Percentiles rank a stretch among this genome's conserved stretches.
These are phyloP conservation scores for Tachuris rubrigastra DNA, from an alignment of 2,113 vertebrate species.

Conservation along the genomic window DNA sequence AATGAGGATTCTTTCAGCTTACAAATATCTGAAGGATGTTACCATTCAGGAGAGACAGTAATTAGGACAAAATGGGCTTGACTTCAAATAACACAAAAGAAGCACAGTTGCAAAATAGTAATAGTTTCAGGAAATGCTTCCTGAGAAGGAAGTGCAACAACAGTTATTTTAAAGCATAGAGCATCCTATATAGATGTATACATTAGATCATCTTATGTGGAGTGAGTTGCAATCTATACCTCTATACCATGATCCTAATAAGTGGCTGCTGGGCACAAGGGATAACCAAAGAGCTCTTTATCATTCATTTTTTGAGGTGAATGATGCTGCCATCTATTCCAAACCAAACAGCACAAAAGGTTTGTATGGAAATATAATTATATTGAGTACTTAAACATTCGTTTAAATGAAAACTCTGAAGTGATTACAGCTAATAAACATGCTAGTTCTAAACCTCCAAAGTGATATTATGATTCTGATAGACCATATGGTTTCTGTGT, in stretches of 20 bases:
- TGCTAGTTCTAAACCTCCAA: neutral
- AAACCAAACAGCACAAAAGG: neutral
- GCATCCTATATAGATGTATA: neutral
- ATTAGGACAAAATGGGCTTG: neutral
- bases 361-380: neutral
- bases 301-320: neutral
- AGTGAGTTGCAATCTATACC: fast-evolving
- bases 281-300: neutral
- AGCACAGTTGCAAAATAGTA: neutral
- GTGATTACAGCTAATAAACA: constrained; percentile 48
- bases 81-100: neutral
- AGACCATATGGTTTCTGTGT: constrained; percentile 23
- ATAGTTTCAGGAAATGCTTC: neutral
- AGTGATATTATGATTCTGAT: neutral
- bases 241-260: neutral
- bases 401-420: neutral
- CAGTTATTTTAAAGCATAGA: neutral
- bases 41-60: neutral
- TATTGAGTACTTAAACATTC: neutral
- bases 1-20: neutral
- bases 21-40: neutral
- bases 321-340: neutral
- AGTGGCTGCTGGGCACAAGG: neutral
- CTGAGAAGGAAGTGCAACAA: neutral
- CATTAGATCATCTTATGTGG: neutral